A percentile compares a stretch with the other conserved stretches of the same genome.
phyloP scores from a whole-genome alignment of 2,888 invertebrate genomes.

The Perizoma affinitatum region DNA sequence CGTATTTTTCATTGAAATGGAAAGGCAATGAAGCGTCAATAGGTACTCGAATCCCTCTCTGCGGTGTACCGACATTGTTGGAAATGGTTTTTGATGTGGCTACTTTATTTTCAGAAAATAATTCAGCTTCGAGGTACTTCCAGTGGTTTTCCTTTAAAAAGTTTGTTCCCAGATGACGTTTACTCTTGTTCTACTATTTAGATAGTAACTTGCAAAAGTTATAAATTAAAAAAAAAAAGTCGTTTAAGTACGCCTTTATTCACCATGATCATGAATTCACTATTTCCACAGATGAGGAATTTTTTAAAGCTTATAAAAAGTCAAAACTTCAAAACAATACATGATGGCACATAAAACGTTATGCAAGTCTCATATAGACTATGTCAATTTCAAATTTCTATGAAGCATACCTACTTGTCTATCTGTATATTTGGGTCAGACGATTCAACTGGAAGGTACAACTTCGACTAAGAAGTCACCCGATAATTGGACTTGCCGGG shows the following conservation, averaged over 20 bases:
- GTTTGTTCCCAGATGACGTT: slow-evolving; percentile 11
- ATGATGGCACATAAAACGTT: neutral
- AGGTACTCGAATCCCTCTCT: slow-evolving; percentile 60
- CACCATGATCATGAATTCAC: no score
- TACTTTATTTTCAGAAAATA: slow-evolving; percentile 46
- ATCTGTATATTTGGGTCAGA: no score
- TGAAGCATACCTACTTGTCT: no score
- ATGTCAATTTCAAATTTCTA: neutral
- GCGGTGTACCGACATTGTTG: slow-evolving; percentile 58
- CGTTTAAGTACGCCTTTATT: no score
- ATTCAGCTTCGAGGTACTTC: slow-evolving; percentile 19
- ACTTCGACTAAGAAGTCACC: no score
- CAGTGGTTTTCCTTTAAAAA: slow-evolving; percentile 22
- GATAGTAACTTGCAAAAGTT: no score
- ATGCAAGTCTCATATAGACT: neutral
- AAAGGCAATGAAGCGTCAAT: slow-evolving; percentile 64
- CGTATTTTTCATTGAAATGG: slow-evolving; percentile 72
- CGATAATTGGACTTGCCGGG: no score
- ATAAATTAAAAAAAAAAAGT: no score
- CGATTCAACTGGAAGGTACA: no score
- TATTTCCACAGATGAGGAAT: no score
- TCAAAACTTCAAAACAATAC: neutral
- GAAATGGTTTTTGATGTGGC: slow-evolving; percentile 61
- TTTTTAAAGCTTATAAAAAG: slow-evolving; percentile 5
- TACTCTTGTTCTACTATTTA: slow-evolving; percentile 15